These are phyloP conservation scores for Ceriagrion tenellum DNA, from an alignment of 2,888 invertebrate genomes.

Conservation along the genomic window DNA sequence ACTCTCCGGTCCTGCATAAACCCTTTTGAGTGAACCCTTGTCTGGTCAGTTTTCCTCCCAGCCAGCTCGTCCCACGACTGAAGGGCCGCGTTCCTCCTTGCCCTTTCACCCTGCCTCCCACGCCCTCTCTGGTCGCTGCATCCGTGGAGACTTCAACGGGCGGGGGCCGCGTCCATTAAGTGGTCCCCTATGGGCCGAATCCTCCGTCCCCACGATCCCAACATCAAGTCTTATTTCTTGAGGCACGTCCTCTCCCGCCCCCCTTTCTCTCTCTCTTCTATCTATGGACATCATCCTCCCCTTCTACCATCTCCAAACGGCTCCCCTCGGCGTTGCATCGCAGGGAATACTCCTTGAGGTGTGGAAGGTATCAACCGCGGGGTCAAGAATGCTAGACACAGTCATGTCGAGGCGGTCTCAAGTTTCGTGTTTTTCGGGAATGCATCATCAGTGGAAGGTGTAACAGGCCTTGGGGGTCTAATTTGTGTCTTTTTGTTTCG, in stretches of 20 bases:
- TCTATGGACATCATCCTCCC: not conserved
- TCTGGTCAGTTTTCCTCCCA: not conserved
- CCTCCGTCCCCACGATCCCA: not conserved
- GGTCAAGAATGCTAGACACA: not conserved
- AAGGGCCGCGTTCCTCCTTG: too few relatives aligned
- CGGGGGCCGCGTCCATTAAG: not conserved
- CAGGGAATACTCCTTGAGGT: not conserved
- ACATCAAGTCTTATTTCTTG: not conserved
- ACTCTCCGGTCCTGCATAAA: not conserved
- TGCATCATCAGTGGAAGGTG: not conserved
- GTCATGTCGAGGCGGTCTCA: conserved; percentile 9
- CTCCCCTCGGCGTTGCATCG: not conserved
- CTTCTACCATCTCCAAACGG: not conserved
- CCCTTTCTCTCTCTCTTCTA: too few relatives aligned
- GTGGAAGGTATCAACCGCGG: not conserved
- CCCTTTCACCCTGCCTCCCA: not conserved
- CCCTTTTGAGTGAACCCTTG: not conserved
- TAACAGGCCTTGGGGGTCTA: not conserved
- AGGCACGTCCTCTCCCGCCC: conserved; percentile 12
- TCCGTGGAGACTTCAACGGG: not conserved
- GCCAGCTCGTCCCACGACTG: too few relatives aligned
- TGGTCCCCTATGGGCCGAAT: not conserved
- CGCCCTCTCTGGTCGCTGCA: not conserved
- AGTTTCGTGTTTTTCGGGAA: not conserved
- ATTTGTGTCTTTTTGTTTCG: conserved; percentile 2